Conservation (phyloP, 2,797 vertebrate genomes). For the Darevskia mixta region DNA sequence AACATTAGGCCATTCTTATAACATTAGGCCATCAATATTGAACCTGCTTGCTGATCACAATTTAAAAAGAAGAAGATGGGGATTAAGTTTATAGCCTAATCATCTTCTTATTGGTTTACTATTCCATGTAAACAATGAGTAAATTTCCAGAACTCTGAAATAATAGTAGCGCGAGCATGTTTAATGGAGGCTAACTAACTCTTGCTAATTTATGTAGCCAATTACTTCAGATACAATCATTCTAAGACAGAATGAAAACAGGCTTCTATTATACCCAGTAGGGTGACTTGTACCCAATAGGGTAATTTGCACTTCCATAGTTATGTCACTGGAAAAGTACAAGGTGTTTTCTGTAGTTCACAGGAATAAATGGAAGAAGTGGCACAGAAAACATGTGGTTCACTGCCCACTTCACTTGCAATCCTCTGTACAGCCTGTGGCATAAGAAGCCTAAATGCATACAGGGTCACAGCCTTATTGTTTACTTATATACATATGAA, state of each 20-base stretch:
- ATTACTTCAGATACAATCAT: not conserved
- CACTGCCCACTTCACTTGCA: constrained; percentile 19
- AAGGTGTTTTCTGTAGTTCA: not conserved
- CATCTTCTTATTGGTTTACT: not conserved
- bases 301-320: not conserved
- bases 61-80: not conserved
- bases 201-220: not conserved
- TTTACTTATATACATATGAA: not conserved
- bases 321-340: not conserved
- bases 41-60: not conserved
- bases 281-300: too few relatives aligned
- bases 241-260: not conserved
- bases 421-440: not conserved
- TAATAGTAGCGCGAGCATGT: not conserved
- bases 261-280: not conserved
- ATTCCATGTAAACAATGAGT: not conserved
- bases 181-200: not conserved
- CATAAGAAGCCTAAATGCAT: not conserved
- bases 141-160: not conserved
- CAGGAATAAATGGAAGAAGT: constrained; percentile 22
- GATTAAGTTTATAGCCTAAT: not conserved
- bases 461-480: not conserved
- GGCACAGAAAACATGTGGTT: not conserved
- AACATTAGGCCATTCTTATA: not conserved
- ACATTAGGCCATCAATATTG: not conserved